Evolutionary conservation across 2,888 invertebrate genomes (phyloP).

Genomic region (Eumerus sabulonum): DNA sequence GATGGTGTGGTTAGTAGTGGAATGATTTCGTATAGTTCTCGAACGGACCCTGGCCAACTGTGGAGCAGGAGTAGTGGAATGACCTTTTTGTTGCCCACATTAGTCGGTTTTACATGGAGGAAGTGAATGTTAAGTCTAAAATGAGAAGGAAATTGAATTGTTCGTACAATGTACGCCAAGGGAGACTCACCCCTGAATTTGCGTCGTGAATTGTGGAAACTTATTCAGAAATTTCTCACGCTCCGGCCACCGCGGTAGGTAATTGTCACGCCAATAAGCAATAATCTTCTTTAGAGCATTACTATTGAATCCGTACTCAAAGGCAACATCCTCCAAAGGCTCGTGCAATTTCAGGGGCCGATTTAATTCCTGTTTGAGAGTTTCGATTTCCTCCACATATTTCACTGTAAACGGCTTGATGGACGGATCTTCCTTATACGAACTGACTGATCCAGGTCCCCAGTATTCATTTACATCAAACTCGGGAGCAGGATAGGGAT

Average conservation of each 20-base stretch:
- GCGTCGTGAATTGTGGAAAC: slow-evolving; percentile 87
- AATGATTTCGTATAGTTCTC: slow-evolving; percentile 89
- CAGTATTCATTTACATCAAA: slow-evolving; percentile 76
- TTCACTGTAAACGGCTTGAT: slow-evolving; percentile 74
- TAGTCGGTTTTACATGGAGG: slow-evolving; percentile 81
- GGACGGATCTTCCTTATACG: slow-evolving; percentile 74
- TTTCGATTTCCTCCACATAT: slow-evolving; percentile 73
- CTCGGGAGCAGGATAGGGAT: slow-evolving; percentile 74
- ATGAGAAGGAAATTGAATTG: neutral
- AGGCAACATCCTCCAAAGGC: slow-evolving; percentile 85
- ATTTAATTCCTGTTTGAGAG: slow-evolving; percentile 82
- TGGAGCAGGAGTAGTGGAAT: slow-evolving; percentile 87
- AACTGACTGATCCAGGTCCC: slow-evolving; percentile 75
- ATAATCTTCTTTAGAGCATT: slow-evolving; percentile 84
- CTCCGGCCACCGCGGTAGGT: slow-evolving; percentile 84
- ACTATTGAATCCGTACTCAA: slow-evolving; percentile 90
- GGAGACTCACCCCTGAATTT: slow-evolving; percentile 82
- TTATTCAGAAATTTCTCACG: slow-evolving; percentile 86
- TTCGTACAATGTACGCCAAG: neutral
- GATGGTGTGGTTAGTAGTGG: slow-evolving; percentile 82
- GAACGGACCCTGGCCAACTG: slow-evolving; percentile 92
- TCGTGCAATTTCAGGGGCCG: slow-evolving; percentile 80
- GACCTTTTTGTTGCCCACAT: slow-evolving; percentile 79
- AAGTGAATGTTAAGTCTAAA: slow-evolving; percentile 84
- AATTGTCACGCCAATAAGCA: slow-evolving; percentile 88